phyloP scores from a whole-genome alignment of 2,113 vertebrate species.

The Alces alces region DNA sequence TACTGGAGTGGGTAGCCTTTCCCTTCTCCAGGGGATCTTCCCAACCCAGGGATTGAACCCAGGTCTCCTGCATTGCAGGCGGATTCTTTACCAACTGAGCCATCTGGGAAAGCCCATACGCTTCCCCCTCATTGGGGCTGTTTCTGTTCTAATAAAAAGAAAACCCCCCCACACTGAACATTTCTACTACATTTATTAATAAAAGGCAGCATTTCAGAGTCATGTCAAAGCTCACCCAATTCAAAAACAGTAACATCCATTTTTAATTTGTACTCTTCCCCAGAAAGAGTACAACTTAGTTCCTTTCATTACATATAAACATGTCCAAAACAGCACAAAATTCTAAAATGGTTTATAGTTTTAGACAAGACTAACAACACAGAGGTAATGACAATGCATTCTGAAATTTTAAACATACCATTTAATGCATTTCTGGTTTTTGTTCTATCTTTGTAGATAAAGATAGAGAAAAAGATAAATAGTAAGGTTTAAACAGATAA shows the following conservation, averaged over 20 bases:
- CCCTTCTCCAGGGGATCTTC: neutral
- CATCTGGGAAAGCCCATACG: neutral
- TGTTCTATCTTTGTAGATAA: neutral
- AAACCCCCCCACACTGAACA: neutral
- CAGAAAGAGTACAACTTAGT: neutral
- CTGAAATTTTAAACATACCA: neutral
- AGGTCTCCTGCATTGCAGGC: neutral
- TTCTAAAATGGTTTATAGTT: neutral
- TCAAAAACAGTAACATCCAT: neutral
- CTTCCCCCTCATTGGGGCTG: neutral
- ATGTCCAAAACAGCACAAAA: neutral
- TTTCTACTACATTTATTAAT: neutral
- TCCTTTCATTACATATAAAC: neutral
- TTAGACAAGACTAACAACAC: neutral
- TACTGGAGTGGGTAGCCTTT: neutral
- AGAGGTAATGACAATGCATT: neutral
- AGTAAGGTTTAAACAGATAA: neutral
- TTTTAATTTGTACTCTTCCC: neutral
- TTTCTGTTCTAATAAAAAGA: neutral
- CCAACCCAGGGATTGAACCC: neutral
- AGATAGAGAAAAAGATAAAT: neutral
- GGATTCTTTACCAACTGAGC: neutral
- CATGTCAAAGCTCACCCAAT: neutral
- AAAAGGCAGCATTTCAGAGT: neutral
- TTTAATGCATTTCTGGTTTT: neutral